Evolutionary conservation across 2,113 vertebrate species (phyloP).

Genomic region (Neoarius graeffei): DNA sequence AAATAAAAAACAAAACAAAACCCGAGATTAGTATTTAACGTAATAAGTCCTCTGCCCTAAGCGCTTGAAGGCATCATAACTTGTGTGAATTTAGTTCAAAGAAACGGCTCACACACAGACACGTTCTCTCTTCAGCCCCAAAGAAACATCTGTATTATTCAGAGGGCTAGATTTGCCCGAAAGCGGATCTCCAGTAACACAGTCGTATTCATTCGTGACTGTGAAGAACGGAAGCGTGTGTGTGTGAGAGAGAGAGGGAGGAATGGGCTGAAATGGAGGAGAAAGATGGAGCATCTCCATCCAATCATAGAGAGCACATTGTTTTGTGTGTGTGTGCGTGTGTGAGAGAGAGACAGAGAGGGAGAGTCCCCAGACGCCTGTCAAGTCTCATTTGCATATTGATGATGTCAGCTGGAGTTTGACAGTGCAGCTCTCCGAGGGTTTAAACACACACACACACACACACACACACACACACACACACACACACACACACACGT

Average conservation of each 20-base stretch:
- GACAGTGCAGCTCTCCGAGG: conserved; percentile 58
- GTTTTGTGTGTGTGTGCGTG: conserved; percentile 61
- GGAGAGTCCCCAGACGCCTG: conserved; percentile 28
- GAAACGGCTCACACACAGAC: not conserved
- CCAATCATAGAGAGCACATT: conserved; percentile 72
- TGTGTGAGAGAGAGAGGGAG: conserved; percentile 56
- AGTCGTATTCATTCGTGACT: conserved; percentile 71
- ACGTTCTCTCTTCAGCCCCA: conserved; percentile 32
- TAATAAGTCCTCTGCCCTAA: not conserved
- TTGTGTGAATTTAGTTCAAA: not conserved
- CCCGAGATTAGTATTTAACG: too few relatives aligned
- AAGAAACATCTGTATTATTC: conserved; percentile 73
- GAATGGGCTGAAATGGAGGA: conserved; percentile 70
- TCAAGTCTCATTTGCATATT: conserved; percentile 66
- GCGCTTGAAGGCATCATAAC: not conserved
- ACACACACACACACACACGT: not conserved
- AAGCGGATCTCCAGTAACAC: conserved; percentile 69
- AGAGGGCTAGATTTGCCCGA: conserved; percentile 64
- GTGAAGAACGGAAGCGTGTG: conserved; percentile 72
- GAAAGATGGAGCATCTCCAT: conserved; percentile 71
- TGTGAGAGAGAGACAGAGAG: conserved; percentile 45
- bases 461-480: not conserved
- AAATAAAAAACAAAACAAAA: too few relatives aligned
- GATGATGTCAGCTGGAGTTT: conserved; percentile 68
- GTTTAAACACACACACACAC: conserved; percentile 11